Evolutionary conservation across 2,113 vertebrate genomes (phyloP), one percentile per base, ranked within the genome.

Genomic region (Poeciliopsis turrubarensis): DNA sequence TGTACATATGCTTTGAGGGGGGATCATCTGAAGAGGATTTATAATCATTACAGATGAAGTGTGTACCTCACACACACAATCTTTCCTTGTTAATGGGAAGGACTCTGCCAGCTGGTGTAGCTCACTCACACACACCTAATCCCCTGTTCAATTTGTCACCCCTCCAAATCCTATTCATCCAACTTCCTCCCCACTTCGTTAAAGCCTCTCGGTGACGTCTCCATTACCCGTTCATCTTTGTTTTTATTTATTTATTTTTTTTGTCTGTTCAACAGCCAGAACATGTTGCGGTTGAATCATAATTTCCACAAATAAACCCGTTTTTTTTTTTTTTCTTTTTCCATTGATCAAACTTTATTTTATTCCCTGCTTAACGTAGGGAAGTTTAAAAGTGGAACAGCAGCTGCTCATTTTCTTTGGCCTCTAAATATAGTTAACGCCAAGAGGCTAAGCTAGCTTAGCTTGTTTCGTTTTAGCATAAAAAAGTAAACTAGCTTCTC

Each of bases 131-230:
- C 70, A 63, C 60, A 72, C 86, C 81, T 86, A 90, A 87, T 89
- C 88, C 86, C 74, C 62, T 44, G 41, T 87, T 86, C 78, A 51
- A 86, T 90, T 90, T 84, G 90, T 88, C 86, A 86, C 80, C 82
- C 85, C 69, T 89, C 85, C 83, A 91, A 89, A 92, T 91, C 86
- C 86, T 37, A 82, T 91, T 90, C 90, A 89, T 78, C 63, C 80
- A 65, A 77, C 88, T 87, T 91, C 88, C 89, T 82, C 67, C 85
- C 85, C 77, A 84, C 13, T 30, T 80, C 77, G 75, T 87, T 78
- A 70, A 84, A 82, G 86, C 82, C 83, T 89, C 85, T 89, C 77
- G 82, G 77, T 69, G 54, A 79, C 74, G 83, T 72, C 87, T 83
- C 70, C 78, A 76, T 85, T 86, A 88, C 80, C 47, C 64, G 34